Percentiles rank a stretch among this genome's conserved stretches.
phyloP scores from a whole-genome alignment of 2,797 vertebrate species.

The Pangasius krempfi region DNA sequence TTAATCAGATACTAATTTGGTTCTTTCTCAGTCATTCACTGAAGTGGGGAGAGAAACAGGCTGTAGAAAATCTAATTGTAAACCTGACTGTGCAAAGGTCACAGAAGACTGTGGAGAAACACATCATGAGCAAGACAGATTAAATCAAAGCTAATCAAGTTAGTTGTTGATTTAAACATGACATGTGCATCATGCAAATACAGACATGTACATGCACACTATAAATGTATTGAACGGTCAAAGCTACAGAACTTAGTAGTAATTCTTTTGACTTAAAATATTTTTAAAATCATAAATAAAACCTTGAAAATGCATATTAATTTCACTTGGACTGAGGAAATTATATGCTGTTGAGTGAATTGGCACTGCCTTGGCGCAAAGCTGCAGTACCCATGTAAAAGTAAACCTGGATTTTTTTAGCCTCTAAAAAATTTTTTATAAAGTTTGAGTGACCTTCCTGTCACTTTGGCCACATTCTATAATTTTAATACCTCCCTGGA shows the following conservation, averaged over 20 bases:
- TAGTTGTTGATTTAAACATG: slow-evolving; percentile 25
- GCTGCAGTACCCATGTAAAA: not conserved
- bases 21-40: slow-evolving; percentile 20
- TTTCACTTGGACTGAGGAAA: not conserved
- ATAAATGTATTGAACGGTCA: not conserved
- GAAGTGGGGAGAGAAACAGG: slow-evolving; percentile 12
- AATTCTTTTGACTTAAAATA: not conserved
- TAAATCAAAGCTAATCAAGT: slow-evolving; percentile 66
- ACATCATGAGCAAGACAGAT: slow-evolving; percentile 73
- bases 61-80: not conserved
- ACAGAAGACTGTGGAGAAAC: slow-evolving; percentile 67
- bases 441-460: not conserved
- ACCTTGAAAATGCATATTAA: not conserved
- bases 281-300: not conserved
- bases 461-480: slow-evolving; percentile 22
- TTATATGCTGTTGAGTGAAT: not conserved
- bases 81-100: slow-evolving; percentile 61
- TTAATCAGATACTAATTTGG: not conserved
- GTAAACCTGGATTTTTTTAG: not conserved
- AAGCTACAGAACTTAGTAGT: not conserved
- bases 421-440: not conserved
- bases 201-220: not conserved
- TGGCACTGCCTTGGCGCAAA: not conserved
- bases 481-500: slow-evolving; percentile 11
- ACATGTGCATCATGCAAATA: not conserved